These are phyloP conservation scores for Luidia sarsii DNA, from an alignment of 53 echinoderm and acorn worm genomes.

Conservation along the genomic window DNA sequence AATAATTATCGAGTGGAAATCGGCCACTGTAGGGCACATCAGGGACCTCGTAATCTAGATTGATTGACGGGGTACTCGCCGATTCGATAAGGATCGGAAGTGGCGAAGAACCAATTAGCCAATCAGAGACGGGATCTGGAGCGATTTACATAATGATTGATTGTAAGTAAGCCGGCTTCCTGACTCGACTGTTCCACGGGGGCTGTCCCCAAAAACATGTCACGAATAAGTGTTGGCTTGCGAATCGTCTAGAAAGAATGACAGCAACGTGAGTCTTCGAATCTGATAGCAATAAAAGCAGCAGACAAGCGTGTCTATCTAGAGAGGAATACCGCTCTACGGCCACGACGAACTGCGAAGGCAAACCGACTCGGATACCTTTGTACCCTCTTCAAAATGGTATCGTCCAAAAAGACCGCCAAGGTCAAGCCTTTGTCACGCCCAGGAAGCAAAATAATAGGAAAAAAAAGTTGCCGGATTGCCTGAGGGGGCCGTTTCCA, in stretches of 20 bases:
- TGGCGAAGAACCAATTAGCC: constrained; percentile 63
- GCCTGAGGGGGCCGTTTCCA: constrained; percentile 1
- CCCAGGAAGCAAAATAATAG: constrained; percentile 48
- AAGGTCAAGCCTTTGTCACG: constrained; percentile 42
- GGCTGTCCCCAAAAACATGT: too few relatives aligned
- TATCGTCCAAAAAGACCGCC: constrained; percentile 8
- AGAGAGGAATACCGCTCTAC: background rate
- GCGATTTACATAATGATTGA: constrained; percentile 31
- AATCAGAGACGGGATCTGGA: constrained; percentile 59
- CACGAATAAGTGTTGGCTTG: too few relatives aligned
- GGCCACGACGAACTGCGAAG: background rate
- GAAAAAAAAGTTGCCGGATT: constrained; percentile 25
- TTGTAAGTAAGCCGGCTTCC: too few relatives aligned
- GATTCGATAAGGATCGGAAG: constrained; percentile 98
- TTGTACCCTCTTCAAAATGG: constrained; percentile 3
- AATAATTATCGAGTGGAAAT: too few relatives aligned
- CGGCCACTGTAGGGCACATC: too few relatives aligned
- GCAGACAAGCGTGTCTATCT: too few relatives aligned
- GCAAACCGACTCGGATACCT: background rate
- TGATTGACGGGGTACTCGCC: constrained; percentile 96
- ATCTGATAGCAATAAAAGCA: too few relatives aligned
- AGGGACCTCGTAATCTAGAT: constrained; percentile 62
- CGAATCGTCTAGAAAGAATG: too few relatives aligned
- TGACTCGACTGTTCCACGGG: too few relatives aligned
- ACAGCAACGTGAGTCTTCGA: too few relatives aligned